phyloP scores from a whole-genome alignment of 2,797 vertebrate species.

The Danio albolineatus region DNA sequence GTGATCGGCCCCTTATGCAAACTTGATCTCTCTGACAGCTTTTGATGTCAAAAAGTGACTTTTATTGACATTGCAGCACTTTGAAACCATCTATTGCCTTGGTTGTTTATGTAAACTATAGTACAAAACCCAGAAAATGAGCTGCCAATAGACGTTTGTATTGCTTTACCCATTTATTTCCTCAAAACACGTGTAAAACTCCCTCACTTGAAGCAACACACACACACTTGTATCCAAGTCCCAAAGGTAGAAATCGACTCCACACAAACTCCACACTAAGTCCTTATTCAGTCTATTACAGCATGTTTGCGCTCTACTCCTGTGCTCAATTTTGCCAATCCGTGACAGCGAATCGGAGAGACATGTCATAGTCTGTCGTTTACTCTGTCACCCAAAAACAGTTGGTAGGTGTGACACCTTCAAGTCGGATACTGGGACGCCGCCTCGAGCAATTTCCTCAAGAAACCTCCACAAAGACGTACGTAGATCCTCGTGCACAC shows the following conservation, averaged over 20 bases:
- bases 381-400: slow-evolving; percentile 3
- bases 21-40: too few species aligned
- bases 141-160: too few species aligned
- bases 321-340: neutral
- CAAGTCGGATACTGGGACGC: neutral
- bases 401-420: slow-evolving; percentile 3
- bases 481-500: slow-evolving; percentile 33
- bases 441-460: slow-evolving; percentile 14
- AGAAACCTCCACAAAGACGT: neutral
- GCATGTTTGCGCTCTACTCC: neutral
- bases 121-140: too few species aligned
- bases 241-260: slow-evolving; percentile 21
- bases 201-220: neutral
- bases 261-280: neutral
- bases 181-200: neutral
- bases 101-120: too few species aligned
- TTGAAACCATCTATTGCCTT: too few species aligned
- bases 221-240: neutral
- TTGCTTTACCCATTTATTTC: too few species aligned
- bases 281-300: slow-evolving; percentile 18
- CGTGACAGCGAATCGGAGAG: neutral
- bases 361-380: neutral
- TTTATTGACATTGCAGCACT: too few species aligned
- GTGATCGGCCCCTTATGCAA: too few species aligned
- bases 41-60: too few species aligned